phyloP scores from a whole-genome alignment of 2,888 invertebrate genomes.

The Nebria brevicollis region DNA sequence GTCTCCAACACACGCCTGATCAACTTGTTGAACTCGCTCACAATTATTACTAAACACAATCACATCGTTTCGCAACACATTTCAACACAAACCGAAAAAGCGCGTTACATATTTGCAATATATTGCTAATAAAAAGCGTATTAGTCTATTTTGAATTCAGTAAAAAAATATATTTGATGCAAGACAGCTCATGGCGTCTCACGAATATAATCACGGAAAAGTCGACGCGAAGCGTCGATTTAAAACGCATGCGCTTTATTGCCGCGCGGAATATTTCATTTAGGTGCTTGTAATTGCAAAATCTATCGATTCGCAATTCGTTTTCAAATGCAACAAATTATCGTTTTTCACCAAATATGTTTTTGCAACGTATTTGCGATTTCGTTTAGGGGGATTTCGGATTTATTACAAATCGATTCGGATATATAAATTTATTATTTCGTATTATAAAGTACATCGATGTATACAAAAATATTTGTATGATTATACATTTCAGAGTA shows the following conservation, averaged over 20 bases:
- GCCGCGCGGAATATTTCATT: background rate
- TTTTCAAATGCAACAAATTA: too few species aligned
- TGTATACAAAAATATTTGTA: too few species aligned
- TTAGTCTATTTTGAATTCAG: background rate
- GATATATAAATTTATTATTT: too few species aligned
- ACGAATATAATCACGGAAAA: background rate
- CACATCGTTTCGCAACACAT: background rate
- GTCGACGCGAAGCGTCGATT: background rate
- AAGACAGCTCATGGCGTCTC: background rate
- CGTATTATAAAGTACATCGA: too few species aligned
- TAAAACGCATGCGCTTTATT: constrained; percentile 3
- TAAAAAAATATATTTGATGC: background rate
- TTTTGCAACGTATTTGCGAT: too few species aligned
- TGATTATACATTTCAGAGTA: too few species aligned
- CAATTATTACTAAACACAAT: background rate
- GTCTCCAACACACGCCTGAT: constrained; percentile 20
- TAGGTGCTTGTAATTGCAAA: background rate
- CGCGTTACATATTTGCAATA: too few species aligned
- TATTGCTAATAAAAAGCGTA: background rate
- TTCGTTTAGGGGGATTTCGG: too few species aligned
- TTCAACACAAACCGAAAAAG: too few species aligned
- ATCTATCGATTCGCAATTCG: background rate
- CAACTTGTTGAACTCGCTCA: constrained; percentile 36
- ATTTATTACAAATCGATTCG: too few species aligned
- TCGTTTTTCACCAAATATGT: too few species aligned